Conservation (phyloP, 2,888 invertebrate species). For the Mimas tiliae region DNA sequence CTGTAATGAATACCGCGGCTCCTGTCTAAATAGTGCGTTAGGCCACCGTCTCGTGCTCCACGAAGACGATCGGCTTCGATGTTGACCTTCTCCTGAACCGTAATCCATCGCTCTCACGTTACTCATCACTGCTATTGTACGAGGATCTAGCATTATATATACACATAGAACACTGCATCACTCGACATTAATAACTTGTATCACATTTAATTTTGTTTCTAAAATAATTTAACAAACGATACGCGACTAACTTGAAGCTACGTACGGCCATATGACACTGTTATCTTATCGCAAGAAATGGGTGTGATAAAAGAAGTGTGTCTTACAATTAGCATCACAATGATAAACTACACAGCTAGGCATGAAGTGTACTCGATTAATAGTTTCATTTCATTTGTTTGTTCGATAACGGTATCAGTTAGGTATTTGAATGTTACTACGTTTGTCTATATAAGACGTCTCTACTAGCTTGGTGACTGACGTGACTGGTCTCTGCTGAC, state of each 20-base stretch:
- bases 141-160: slow-evolving; percentile 64
- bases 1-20: slow-evolving; percentile 74
- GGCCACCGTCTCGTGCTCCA: slow-evolving; percentile 66
- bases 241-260: slow-evolving; percentile 55
- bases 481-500: not conserved
- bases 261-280: slow-evolving; percentile 69
- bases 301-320: slow-evolving; percentile 72
- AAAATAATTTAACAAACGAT: slow-evolving; percentile 43
- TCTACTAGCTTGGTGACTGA: not conserved
- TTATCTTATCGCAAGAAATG: slow-evolving; percentile 76
- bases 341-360: slow-evolving; percentile 67
- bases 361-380: slow-evolving; percentile 55
- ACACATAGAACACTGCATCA: slow-evolving; percentile 62
- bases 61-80: slow-evolving; percentile 68
- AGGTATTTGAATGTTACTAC: slow-evolving; percentile 32
- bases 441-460: slow-evolving; percentile 10
- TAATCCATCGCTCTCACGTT: slow-evolving; percentile 60
- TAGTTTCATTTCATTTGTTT: slow-evolving; percentile 44
- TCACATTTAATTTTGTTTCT: slow-evolving; percentile 41
- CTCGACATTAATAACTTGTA: slow-evolving; percentile 50
- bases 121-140: slow-evolving; percentile 62
- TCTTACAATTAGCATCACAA: slow-evolving; percentile 71
- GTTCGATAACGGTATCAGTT: slow-evolving; percentile 50
- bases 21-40: slow-evolving; percentile 57
- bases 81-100: slow-evolving; percentile 47